These are phyloP conservation scores for Carposina sasakii DNA, from an alignment of 1,140 invertebrate species.

Conservation along the genomic window DNA sequence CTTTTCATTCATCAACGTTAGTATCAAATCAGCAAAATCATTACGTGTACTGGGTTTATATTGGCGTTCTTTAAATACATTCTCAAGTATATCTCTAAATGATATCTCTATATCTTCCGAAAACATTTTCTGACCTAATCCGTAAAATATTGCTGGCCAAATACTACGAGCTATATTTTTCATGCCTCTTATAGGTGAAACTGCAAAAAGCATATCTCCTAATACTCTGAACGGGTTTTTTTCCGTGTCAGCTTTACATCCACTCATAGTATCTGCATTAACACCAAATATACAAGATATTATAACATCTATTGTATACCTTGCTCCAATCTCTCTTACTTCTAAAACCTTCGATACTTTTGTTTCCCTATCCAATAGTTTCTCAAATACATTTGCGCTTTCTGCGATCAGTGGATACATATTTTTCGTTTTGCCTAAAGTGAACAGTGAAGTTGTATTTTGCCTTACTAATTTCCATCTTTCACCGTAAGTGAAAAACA, in stretches of 20 bases:
- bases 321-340: constrained; percentile 47
- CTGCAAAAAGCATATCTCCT: constrained; percentile 37
- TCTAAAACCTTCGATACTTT: constrained; percentile 29
- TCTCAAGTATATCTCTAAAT: constrained; percentile 16
- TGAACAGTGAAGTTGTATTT: constrained; percentile 75
- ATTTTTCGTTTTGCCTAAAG: constrained; percentile 72
- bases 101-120: constrained; percentile 7
- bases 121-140: constrained; percentile 14
- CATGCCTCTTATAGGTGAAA: neutral
- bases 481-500: constrained; percentile 43
- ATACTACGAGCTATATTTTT: constrained; percentile 9
- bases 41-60: constrained; percentile 17
- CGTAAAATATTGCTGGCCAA: constrained; percentile 26
- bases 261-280: constrained; percentile 64
- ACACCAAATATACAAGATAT: constrained; percentile 73
- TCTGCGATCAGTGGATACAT: constrained; percentile 67
- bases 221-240: constrained; percentile 60
- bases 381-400: constrained; percentile 46
- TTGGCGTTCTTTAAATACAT: constrained; percentile 12
- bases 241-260: constrained; percentile 55
- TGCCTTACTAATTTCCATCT: constrained; percentile 72
- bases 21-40: constrained; percentile 29
- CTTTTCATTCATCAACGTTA: constrained; percentile 23
- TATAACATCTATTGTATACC: constrained; percentile 73
- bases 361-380: constrained; percentile 27